Base-by-base conservation (phyloP, 2,113 vertebrate genomes). In the Hippocampus mohnikei region DNA sequence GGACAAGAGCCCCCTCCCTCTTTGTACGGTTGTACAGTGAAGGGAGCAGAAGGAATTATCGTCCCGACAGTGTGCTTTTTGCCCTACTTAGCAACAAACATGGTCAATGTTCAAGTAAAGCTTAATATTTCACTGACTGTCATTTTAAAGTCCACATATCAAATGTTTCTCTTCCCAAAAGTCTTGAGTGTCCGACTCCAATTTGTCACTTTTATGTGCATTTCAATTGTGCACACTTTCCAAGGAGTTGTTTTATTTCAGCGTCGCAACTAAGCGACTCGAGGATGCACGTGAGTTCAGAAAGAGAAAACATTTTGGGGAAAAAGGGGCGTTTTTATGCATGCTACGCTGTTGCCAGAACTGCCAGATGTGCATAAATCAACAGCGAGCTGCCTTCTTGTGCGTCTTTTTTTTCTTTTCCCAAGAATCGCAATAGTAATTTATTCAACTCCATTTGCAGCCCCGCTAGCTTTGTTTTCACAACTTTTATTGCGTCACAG, bases 281-380 rank as follows among this genome's bases (percentile, higher is more conserved):
- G 18, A 40, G 3, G 18, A 41, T 6, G 40, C 40, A 16, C n/a
- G 40, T 44, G 37, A 64, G 40, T 42, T 2, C 10, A 44, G 21
- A 44, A 42, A 58, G 15, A 16, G 12, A 58, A 27, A 13, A 15
- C 3, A 27, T 27, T 27, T 13, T 1, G 3, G 2, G 15, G 1
- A 62, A 61, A 61, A 61, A 20, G 52, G 52, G 52, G 52, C 21
- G 52, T 20, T 62, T 60, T 21, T 60, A 18, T 60, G 18, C 3
- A 37, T 37, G 15, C 33, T 20, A 8, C 58, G 5, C 58, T 60
- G 15, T 0, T 25, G 33, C 37, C 9, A 62, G 8, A 62, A 62
- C 33, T 37, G 42, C 62, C 62, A 64, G 21, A 64, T 64, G 62
- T 64, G 62, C 62, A 44, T 64, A 64, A 64, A 64, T 64, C 62